Evolutionary conservation across 2,113 vertebrate genomes (phyloP), one percentile per base, ranked within the genome.

Genomic region (Thinocorus orbignyianus): DNA sequence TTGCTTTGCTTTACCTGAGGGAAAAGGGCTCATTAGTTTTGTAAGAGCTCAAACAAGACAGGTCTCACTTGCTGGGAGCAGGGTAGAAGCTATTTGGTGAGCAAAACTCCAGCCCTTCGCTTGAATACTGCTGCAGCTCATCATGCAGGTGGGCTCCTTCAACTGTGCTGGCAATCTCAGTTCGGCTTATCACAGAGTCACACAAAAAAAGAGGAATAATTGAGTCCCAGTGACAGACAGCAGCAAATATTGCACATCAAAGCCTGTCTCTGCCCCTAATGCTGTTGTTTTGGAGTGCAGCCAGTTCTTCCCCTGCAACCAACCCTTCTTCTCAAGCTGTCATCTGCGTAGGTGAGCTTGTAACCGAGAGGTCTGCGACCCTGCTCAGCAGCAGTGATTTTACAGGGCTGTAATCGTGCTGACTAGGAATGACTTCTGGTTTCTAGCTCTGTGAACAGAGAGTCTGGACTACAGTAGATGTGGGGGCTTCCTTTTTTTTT

Each of bases 171-270:
- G 52, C 15, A 5, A 17, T 42, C 74, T 86, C 8, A 17, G n/a
- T n/a, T n/a, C n/a, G n/a, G 19, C 46, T 88, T 71, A 16, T 3
- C 49, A 48, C 0, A 1, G 49, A 69, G 28, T 52, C 1, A 1
- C 1, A 28, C 17, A n/a, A 48, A 57, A 78, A 60, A 62, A 54
- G 42, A 62, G 20, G 82, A 79, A 49, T n/a, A 46, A 76, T 35
- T 80, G 42, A 4, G 28, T 73, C 20, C 4, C 39, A 41, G n/a
- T 41, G 54, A 76, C 35, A 65, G 55, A 44, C 12, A 88, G 5
- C 52, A 88, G 58, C 33, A 93, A 71, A 57, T n/a, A 44, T 24
- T 48, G 39, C 17, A 31, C 19, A 62, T 31, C 28, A 73, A 49
- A 82, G 55, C 11, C 13, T 25, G 23, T 37, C 57, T 31, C 49